phyloP scores from a whole-genome alignment of 2,113 vertebrate genomes.

The Protobothrops flavoviridis region DNA sequence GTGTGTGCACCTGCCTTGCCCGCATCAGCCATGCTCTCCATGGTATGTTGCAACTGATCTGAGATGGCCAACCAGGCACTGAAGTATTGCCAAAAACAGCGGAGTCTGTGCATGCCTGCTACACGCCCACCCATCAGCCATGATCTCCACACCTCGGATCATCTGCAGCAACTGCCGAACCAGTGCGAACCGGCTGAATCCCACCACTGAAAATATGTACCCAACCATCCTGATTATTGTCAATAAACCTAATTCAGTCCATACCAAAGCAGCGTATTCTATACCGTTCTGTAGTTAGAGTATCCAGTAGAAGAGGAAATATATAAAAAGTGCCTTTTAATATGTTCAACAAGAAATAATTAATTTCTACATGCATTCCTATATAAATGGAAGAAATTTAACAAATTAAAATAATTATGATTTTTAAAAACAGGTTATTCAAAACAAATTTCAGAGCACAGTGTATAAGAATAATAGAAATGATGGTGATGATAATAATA shows the following conservation, averaged over 20 bases:
- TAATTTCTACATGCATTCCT: neutral
- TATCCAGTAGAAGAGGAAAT: neutral
- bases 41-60: too few relatives aligned
- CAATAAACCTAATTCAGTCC: neutral
- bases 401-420: conserved; percentile 17
- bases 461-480: neutral
- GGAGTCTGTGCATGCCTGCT: too few relatives aligned
- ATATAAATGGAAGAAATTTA: neutral
- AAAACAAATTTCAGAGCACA: neutral
- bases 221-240: neutral
- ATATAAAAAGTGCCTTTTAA: neutral
- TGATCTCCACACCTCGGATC: too few relatives aligned
- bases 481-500: neutral
- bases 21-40: too few relatives aligned
- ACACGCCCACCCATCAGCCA: too few relatives aligned
- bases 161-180: too few relatives aligned
- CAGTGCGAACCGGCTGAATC: too few relatives aligned
- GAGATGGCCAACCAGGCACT: too few relatives aligned
- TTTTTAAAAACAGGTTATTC: conserved; percentile 5
- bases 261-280: neutral
- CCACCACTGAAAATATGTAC: neutral
- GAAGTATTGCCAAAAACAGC: too few relatives aligned
- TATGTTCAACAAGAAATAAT: neutral
- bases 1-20: too few relatives aligned
- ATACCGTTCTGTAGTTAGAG: neutral